phyloP scores from a whole-genome alignment of 2,888 invertebrate genomes.

The Idaea dimidiata region DNA sequence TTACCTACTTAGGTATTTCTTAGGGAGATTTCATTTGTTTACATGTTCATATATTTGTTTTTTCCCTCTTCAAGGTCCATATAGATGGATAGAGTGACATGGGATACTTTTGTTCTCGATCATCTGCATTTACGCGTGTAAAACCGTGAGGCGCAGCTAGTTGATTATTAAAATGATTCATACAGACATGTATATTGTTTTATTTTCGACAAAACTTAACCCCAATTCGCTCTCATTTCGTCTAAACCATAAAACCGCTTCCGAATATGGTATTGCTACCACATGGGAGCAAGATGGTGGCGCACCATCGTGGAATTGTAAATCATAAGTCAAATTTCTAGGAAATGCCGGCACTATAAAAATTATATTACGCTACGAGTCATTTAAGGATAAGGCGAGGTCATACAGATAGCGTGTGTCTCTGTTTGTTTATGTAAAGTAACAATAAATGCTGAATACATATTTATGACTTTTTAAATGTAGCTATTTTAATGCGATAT shows the following conservation, averaged over 20 bases:
- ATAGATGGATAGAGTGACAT: no score
- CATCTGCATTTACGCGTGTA: no score
- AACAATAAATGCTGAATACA: no score
- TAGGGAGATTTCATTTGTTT: no score
- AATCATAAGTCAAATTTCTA: conserved; percentile 47
- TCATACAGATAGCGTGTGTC: conserved; percentile 12
- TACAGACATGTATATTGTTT: conserved; percentile 4
- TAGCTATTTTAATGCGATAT: no score
- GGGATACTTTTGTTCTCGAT: no score
- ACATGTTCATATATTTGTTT: no score
- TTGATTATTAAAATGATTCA: background rate
- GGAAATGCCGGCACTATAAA: conserved; percentile 48
- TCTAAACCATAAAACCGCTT: conserved; percentile 27
- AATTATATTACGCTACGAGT: conserved; percentile 47
- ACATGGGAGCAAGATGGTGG: conserved; percentile 46
- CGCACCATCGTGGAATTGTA: conserved; percentile 33
- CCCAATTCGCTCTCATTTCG: conserved; percentile 17
- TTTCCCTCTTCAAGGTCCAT: no score
- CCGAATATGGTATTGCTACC: conserved; percentile 23
- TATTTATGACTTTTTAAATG: no score
- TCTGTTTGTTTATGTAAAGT: no score
- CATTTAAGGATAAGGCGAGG: conserved; percentile 22
- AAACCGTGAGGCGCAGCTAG: no score
- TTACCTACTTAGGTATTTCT: no score
- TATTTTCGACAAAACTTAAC: conserved; percentile 6